Base-by-base conservation (phyloP, 2,888 invertebrate genomes). In the Julus scanicus region DNA sequence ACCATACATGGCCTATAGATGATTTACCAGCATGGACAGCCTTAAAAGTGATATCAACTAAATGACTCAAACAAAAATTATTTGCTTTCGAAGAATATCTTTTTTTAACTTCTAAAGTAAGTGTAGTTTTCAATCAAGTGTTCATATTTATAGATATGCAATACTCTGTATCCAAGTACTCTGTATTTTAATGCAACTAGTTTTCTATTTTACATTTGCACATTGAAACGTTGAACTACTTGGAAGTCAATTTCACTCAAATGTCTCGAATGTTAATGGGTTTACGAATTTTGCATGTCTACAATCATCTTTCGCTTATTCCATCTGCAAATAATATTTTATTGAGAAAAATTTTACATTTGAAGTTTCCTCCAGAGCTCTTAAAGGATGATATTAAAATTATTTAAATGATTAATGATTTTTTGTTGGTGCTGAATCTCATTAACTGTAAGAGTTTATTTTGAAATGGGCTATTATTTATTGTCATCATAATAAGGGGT, bases 391-490 rank as follows among this genome's bases (percentile, higher is more conserved):
- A 13, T 80, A 80, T 80, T 80, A 37, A 37, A 80, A 37, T 37
- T 80, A 80, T 80, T 80, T 80, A 80, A 80, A 37, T 80, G 80
- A 80, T 80, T 80, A 80, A 80, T 80, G 80, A 80, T 80, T 80
- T 80, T 80, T 80, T 37, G 80, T 37, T 13, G 80, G 29, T 37
- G 11, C 80, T 80, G 80, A 80, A 80, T 80, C 80, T 80, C 80
- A 80, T 80, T 80, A 80, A 80, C 80, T 80, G 80, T 2, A 4
- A 9, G 13, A 80, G 80, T 80, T 37, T 80, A 37, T 80, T 80
- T 80, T 37, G 29, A 80, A 80, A 80, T 80, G 80, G 80, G 80
- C 80, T 80, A 80, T 80, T 80, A 80, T 80, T 80, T 80, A 80
- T 37, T 80, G 80, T 80, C 80, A 80, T 80, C 80, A 13, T 80